phyloP scores from a whole-genome alignment of 2,888 invertebrate genomes.

The Tachina fera region DNA sequence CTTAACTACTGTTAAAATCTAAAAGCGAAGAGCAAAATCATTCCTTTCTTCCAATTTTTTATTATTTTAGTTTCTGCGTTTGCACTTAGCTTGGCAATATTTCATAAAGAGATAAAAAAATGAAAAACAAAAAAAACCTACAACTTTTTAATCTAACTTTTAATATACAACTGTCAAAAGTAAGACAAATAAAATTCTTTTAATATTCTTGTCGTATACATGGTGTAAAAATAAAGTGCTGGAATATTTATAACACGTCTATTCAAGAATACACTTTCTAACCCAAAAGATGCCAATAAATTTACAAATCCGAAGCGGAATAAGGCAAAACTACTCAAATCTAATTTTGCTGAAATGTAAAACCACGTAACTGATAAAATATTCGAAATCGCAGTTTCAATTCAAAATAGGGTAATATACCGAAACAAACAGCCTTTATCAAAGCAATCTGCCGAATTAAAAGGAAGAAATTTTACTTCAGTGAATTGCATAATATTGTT shows the following conservation, averaged over 20 bases:
- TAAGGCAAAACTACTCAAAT: background rate
- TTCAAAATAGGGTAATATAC: no score
- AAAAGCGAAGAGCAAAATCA: constrained; percentile 27
- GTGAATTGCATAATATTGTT: no score
- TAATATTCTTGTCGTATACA: constrained; percentile 19
- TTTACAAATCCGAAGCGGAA: background rate
- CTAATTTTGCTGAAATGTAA: no score
- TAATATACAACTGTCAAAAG: constrained; percentile 67
- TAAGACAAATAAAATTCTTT: constrained; percentile 53
- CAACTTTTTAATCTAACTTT: constrained; percentile 68
- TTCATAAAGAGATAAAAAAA: constrained; percentile 29
- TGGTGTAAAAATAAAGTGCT: constrained; percentile 11
- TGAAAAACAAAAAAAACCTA: constrained; percentile 19
- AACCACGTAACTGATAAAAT: no score
- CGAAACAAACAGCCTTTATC: no score
- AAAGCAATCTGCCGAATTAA: no score
- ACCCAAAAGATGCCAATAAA: constrained; percentile 23
- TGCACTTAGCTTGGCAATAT: constrained; percentile 34
- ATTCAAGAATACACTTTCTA: background rate
- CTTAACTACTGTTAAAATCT: constrained; percentile 40
- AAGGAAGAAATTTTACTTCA: no score
- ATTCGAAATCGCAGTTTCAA: no score
- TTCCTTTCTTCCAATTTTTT: constrained; percentile 11
- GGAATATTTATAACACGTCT: background rate
- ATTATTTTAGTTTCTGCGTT: constrained; percentile 38